These are phyloP conservation scores for Bombus haemorrhoidalis DNA, from an alignment of 1,140 invertebrate genomes.

Conservation along the genomic window DNA sequence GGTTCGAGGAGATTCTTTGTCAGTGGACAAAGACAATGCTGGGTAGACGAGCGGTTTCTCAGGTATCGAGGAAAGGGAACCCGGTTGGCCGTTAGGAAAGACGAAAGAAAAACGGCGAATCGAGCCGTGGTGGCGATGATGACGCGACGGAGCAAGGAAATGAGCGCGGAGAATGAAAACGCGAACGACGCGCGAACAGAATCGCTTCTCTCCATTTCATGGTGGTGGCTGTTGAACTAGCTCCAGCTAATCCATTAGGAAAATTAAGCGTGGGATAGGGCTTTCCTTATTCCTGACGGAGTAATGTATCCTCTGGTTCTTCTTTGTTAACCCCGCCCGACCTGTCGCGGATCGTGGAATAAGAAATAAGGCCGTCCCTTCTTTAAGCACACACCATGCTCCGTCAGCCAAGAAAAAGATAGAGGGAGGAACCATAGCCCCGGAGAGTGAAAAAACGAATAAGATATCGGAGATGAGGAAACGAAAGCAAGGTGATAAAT, in stretches of 20 bases:
- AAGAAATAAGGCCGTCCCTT: conserved; percentile 48
- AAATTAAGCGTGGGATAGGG: conserved; percentile 70
- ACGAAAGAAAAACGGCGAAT: conserved; percentile 53
- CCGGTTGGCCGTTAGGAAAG: conserved; percentile 12
- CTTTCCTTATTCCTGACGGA: conserved; percentile 27
- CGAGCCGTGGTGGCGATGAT: conserved; percentile 9
- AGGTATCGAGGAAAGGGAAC: conserved; percentile 40
- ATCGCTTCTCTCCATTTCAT: conserved; percentile 48
- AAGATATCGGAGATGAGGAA: conserved; percentile 37
- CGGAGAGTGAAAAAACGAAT: conserved; percentile 2
- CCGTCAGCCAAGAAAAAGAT: not conserved
- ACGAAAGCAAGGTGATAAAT: conserved; percentile 35
- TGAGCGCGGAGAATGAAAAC: conserved; percentile 47
- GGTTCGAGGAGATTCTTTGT: not conserved
- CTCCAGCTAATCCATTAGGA: conserved; percentile 74
- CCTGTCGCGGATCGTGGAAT: conserved; percentile 34
- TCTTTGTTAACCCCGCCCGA: conserved; percentile 28
- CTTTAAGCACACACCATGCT: conserved; percentile 16
- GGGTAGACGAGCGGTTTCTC: conserved; percentile 35
- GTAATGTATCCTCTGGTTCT: conserved; percentile 38
- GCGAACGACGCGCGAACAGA: conserved; percentile 42
- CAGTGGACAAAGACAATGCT: conserved; percentile 35
- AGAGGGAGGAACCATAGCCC: too few relatives aligned
- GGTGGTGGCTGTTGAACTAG: conserved; percentile 54
- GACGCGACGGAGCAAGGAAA: conserved; percentile 53